Evolutionary conservation across 1,140 invertebrate genomes (phyloP).

Genomic region (Camponotus floridanus): DNA sequence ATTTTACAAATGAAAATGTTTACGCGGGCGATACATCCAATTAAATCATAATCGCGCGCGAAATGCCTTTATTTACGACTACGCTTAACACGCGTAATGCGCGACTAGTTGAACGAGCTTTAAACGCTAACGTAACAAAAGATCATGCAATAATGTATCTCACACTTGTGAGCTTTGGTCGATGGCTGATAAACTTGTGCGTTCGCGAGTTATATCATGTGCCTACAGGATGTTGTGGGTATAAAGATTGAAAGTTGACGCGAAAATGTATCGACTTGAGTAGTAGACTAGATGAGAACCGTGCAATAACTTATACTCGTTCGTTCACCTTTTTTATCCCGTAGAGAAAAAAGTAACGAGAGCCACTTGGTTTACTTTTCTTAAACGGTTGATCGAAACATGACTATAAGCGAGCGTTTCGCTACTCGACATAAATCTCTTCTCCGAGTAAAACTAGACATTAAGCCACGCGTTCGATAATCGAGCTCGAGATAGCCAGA

Average conservation of each 20-base stretch:
- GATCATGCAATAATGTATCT: slow-evolving; percentile 10
- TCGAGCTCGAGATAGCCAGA: slow-evolving; percentile 6
- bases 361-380: background rate
- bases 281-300: background rate
- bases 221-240: slow-evolving; percentile 28
- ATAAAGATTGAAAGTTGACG: slow-evolving; percentile 29
- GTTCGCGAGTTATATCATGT: slow-evolving; percentile 11
- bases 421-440: background rate
- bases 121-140: slow-evolving; percentile 13
- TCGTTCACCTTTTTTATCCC: slow-evolving; percentile 27
- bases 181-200: slow-evolving; percentile 8
- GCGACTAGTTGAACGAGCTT: background rate
- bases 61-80: background rate
- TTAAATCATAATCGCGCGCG: background rate
- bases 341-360: slow-evolving; percentile 35
- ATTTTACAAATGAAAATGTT: background rate
- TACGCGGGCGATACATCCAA: background rate
- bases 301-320: background rate
- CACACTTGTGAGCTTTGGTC: slow-evolving; percentile 26
- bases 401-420: slow-evolving; percentile 13
- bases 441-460: slow-evolving; percentile 10
- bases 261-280: slow-evolving; percentile 14
- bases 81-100: background rate
- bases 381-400: slow-evolving; percentile 43
- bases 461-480: slow-evolving; percentile 32